Percentiles rank a stretch among this genome's conserved stretches.
These are phyloP conservation scores for Apis mellifera DNA, from an alignment of 1,140 invertebrate species.

Conservation along the genomic window DNA sequence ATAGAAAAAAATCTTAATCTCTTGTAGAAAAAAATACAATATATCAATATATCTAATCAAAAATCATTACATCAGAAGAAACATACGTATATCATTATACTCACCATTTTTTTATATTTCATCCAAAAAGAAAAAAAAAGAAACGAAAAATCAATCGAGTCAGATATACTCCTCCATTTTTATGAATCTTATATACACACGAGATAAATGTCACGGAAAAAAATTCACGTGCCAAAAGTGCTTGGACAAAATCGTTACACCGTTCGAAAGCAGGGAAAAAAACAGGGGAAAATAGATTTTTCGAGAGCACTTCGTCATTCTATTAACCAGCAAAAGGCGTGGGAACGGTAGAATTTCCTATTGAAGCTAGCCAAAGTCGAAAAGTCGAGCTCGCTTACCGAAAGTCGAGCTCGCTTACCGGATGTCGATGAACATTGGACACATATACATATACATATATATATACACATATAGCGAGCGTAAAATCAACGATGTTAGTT, in stretches of 20 bases:
- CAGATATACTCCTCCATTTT: no score
- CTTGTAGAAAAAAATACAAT: no score
- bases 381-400: neutral
- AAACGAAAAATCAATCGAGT: no score
- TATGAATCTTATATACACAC: no score
- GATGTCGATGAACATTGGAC: no score
- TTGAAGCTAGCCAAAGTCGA: neutral
- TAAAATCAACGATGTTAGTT: conserved; percentile 23
- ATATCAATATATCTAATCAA: no score
- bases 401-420: neutral
- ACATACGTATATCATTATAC: no score
- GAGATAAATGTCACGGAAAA: neutral
- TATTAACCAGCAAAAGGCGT: neutral
- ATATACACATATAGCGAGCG: neutral
- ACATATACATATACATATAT: no score
- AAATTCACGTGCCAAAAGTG: neutral
- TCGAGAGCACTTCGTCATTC: neutral
- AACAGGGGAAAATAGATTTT: neutral
- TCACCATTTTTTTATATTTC: no score
- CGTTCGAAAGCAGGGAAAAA: neutral
- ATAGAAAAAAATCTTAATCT: no score
- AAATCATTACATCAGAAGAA: no score
- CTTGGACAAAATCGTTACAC: neutral
- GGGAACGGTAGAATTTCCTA: neutral
- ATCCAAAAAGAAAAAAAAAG: no score